Conservation (phyloP, 2,113 vertebrate genomes). For the Tyto alba region DNA sequence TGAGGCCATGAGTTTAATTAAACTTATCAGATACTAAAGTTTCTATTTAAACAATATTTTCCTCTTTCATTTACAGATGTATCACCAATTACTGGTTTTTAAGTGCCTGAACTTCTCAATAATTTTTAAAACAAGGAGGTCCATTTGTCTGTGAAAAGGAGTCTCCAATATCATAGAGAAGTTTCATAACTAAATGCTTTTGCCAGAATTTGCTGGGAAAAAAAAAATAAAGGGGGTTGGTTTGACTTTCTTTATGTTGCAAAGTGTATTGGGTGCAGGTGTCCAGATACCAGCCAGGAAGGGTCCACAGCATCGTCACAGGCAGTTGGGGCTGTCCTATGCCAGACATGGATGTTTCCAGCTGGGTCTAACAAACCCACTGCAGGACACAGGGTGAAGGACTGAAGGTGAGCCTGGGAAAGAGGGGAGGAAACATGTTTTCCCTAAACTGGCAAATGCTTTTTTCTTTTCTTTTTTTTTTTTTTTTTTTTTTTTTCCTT, state of each 20-base stretch:
- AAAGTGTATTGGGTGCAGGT: background rate
- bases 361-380: background rate
- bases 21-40: background rate
- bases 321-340: too few species aligned
- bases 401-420: background rate
- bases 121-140: too few species aligned
- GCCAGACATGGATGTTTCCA: too few species aligned
- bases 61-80: background rate
- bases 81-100: background rate
- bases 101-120: background rate
- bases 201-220: background rate
- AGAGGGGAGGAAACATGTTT: too few species aligned
- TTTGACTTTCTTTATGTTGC: too few species aligned
- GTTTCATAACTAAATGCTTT: background rate
- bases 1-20: background rate
- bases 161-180: background rate
- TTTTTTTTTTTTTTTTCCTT: too few species aligned
- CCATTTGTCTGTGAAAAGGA: background rate
- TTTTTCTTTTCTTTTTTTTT: background rate
- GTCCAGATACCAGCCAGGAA: too few species aligned
- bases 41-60: background rate
- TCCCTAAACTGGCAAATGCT: background rate
- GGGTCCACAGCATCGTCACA: too few species aligned
- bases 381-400: background rate
- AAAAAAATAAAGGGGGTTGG: too few species aligned